phyloP scores from a whole-genome alignment of 2,888 invertebrate species.

The Epinotia bilunana region DNA sequence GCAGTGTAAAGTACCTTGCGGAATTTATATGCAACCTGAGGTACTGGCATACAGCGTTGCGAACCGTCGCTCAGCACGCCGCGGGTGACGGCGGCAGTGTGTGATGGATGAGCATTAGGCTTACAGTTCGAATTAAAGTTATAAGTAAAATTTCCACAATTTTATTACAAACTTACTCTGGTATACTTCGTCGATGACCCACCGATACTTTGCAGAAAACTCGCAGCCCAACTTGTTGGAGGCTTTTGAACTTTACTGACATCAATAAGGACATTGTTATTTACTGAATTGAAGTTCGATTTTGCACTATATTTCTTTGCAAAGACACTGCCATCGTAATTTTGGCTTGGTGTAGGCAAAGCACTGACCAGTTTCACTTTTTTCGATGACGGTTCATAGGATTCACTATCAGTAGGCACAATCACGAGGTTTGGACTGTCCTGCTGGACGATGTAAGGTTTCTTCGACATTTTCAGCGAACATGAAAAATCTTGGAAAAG shows the following conservation, averaged over 20 bases:
- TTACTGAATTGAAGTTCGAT: constrained; percentile 5
- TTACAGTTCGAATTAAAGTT: background rate
- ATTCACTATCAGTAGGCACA: constrained; percentile 48
- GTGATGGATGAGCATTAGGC: too few relatives aligned
- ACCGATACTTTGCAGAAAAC: constrained; percentile 50
- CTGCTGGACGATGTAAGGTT: constrained; percentile 50
- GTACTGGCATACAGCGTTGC: too few relatives aligned
- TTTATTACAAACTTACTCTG: constrained; percentile 45
- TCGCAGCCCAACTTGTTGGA: constrained; percentile 49
- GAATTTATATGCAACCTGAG: too few relatives aligned
- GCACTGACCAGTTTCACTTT: constrained; percentile 45
- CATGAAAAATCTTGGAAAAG: constrained; percentile 31
- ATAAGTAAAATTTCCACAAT: background rate
- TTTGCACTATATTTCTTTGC: constrained; percentile 26
- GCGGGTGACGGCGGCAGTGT: too few relatives aligned
- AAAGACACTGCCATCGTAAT: constrained; percentile 28
- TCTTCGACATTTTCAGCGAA: constrained; percentile 47
- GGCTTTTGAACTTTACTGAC: constrained; percentile 27
- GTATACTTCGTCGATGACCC: constrained; percentile 41
- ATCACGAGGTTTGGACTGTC: constrained; percentile 59
- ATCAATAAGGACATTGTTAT: constrained; percentile 34
- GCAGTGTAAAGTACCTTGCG: too few relatives aligned
- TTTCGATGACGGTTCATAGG: constrained; percentile 47
- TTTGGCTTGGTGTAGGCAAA: background rate
- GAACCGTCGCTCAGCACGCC: too few relatives aligned